Evolutionary conservation across 2,113 vertebrate species (phyloP), one percentile per base, ranked within the genome.

Genomic region (Pavo muticus): DNA sequence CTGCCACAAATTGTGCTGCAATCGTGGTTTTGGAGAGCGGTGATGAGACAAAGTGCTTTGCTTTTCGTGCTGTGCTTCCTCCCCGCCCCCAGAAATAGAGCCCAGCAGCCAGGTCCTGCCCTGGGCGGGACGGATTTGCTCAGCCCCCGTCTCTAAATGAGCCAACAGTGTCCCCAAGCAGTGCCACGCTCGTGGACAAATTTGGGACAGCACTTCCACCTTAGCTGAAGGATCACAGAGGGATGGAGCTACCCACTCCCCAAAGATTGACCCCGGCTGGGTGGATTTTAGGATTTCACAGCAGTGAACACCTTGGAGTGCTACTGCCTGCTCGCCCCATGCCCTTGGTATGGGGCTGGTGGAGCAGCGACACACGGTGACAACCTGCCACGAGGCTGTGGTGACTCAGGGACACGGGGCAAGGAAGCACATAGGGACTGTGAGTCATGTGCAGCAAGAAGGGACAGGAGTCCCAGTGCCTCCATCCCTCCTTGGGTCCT

Each of bases 321-420:
- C 82, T 11, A 76, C 67, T 5, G 70, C 44, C 6, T 11, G 0
- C 42, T n/a, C 21, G 48, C 44, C 69, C 10, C 1, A 3, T 1
- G 30, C 17, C 17, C 65, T 6, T 4, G 4, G 42, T 3, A 14
- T 54, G 93, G 82, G 76, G 18, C 40, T 77, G 2, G 5, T 1
- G 6, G 20, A 84, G 25, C 3, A 1, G 80, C 86, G 89, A 76
- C 63, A 1, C 73, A 14, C 23, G 2, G 89, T 21, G 91, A 47
- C 67, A 72, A 4, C 8, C 15, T 5, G 88, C 47, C 83, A 25
- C 45, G 15, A 3, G 39, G 2, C 65, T 48, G 61, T 2, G 39
- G 81, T 94, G 94, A 96, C 84, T 96, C 94, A 96, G 14, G 8
- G n/a, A 2, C 6, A 23, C 1, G 2, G 52, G 40, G 64, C 10